These are phyloP conservation scores for Noctuana brunneofusca DNA, from an alignment of 2,888 invertebrate species.

Conservation along the genomic window DNA sequence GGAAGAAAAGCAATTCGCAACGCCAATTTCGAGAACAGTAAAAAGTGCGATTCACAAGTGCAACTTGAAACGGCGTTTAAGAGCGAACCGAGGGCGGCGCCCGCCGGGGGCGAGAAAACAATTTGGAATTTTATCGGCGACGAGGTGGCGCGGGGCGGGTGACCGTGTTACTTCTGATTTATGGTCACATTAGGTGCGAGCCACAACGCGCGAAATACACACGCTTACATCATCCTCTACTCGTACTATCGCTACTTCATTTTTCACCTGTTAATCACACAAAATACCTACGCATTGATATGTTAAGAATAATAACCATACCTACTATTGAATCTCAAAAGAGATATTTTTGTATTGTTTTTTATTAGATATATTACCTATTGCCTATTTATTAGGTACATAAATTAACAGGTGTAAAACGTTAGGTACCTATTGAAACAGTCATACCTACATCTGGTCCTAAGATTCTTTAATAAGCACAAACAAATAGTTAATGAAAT, in stretches of 20 bases:
- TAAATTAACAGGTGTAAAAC: too few species aligned
- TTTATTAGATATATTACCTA: neutral
- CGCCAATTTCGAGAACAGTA: conserved; percentile 80
- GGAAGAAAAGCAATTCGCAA: conserved; percentile 75
- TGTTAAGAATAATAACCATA: too few species aligned
- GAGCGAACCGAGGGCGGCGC: conserved; percentile 80
- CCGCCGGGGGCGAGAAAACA: conserved; percentile 81
- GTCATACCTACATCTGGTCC: neutral
- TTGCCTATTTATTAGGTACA: neutral
- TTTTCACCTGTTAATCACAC: conserved; percentile 22
- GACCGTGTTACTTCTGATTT: conserved; percentile 76
- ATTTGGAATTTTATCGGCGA: conserved; percentile 80
- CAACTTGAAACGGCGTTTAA: conserved; percentile 82
- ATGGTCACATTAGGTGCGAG: conserved; percentile 72
- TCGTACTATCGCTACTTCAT: conserved; percentile 49
- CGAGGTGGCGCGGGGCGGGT: conserved; percentile 53
- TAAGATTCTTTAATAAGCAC: neutral
- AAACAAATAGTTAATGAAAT: conserved; percentile 5
- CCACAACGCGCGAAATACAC: conserved; percentile 67
- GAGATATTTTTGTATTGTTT: too few species aligned
- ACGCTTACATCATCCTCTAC: conserved; percentile 46
- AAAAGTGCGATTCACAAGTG: conserved; percentile 83
- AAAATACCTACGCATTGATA: neutral
- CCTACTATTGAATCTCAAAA: too few species aligned
- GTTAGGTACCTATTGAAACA: too few species aligned